phyloP scores from a whole-genome alignment of 2,113 vertebrate genomes.

The Mastomys natalensis region DNA sequence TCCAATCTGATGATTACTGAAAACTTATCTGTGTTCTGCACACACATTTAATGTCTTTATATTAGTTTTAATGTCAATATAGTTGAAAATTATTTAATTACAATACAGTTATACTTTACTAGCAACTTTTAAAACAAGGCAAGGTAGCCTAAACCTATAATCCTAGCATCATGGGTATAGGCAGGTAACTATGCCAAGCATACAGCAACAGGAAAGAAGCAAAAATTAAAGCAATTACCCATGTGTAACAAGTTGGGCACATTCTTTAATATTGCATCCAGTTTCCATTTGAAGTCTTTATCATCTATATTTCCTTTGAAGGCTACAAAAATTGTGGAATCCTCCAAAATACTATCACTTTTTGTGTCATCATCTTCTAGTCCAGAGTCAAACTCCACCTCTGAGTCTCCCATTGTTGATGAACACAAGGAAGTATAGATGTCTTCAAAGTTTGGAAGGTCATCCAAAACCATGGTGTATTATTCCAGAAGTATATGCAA shows the following conservation, averaged over 20 bases:
- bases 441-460: conserved; percentile 84
- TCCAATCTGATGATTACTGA: background rate
- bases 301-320: conserved; percentile 97
- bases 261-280: conserved; percentile 91
- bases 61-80: conserved; percentile 6
- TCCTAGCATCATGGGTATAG: background rate
- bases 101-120: background rate
- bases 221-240: conserved; percentile 88
- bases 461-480: conserved; percentile 87
- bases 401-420: conserved; percentile 86
- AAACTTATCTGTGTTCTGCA: background rate
- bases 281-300: conserved; percentile 94
- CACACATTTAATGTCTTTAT: conserved; percentile 2
- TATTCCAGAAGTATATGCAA: conserved; percentile 80
- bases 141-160: background rate
- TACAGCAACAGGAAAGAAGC: conserved; percentile 53
- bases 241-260: conserved; percentile 94
- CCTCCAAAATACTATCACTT: conserved; percentile 85
- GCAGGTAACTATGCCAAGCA: background rate
- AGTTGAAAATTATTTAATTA: conserved; percentile 19
- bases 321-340: conserved; percentile 94
- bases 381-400: conserved; percentile 92
- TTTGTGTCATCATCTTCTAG: conserved; percentile 90
- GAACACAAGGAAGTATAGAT: conserved; percentile 87
- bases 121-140: background rate